These are phyloP conservation scores for Dryobota labecula DNA, from an alignment of 2,888 invertebrate genomes.

Conservation along the genomic window DNA sequence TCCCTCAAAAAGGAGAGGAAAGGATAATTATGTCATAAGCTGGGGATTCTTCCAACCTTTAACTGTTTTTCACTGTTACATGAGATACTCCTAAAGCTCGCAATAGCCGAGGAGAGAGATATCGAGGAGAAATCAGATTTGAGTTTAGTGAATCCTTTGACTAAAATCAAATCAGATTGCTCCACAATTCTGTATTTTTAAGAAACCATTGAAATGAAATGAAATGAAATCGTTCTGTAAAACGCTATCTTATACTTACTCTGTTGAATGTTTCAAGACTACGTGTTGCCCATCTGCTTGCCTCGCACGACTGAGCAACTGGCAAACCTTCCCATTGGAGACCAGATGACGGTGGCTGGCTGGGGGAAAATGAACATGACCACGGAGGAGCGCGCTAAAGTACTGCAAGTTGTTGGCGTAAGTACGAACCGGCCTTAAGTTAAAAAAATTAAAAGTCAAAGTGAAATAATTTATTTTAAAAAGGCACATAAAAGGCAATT, in stretches of 20 bases:
- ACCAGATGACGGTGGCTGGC: constrained; percentile 89
- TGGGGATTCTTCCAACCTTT: neutral
- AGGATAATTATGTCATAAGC: neutral
- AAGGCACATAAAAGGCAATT: no score
- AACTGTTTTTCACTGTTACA: neutral
- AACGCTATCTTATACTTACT: neutral
- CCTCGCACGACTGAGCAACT: constrained; percentile 81
- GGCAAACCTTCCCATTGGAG: constrained; percentile 75
- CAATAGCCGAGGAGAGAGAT: no score
- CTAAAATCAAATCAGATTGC: neutral
- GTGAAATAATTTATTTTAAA: no score
- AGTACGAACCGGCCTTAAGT: constrained; percentile 50
- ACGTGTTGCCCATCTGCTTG: constrained; percentile 91
- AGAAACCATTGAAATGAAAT: neutral
- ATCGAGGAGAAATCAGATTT: no score
- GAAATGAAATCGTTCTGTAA: no score
- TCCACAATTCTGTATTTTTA: neutral
- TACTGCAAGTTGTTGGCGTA: constrained; percentile 87
- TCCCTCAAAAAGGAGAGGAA: neutral
- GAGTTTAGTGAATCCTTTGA: no score
- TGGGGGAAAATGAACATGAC: constrained; percentile 89
- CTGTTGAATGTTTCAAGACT: constrained; percentile 77
- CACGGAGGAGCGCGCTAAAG: constrained; percentile 80
- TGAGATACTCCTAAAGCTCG: neutral
- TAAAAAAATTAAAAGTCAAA: no score